Base-by-base conservation (phyloP, 2,113 vertebrate genomes). In the Falcunculus frontatus region DNA sequence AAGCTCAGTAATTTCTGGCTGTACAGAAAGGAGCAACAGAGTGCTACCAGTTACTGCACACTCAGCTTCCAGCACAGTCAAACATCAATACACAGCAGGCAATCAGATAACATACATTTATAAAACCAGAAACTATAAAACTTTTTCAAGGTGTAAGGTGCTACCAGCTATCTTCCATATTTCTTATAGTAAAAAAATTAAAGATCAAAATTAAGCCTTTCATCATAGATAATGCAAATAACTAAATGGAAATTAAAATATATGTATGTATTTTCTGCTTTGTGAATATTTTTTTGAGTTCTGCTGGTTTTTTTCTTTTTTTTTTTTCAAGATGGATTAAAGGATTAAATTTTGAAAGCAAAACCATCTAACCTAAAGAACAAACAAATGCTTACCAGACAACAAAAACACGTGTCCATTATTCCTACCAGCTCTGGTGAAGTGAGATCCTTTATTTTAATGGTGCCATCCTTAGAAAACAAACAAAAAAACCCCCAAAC, bases 361-460 rank as follows among this genome's bases (percentile, higher is more conserved):
- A 91, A 29, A 44, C 6, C 47, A 80, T n/a, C 14, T 26, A 85
- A 67, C 11, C 4, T 67, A 84, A 95, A 94, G 56, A 76, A 47
- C 9, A 73, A 20, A 70, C 37, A 94, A 91, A 94, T 64, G 93
- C 98, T 98, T 97, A 99, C 99, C 99, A 99, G 98, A 97, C 99
- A 99, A 97, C 99, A 99, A 97, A 99, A 99, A 97, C 99, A 99
- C 0, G 99, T 99, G 97, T 99, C 99, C 97, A 99, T 99, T 97
- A 99, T 99, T 30, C 99, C 99, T 76, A 99, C 98, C 37, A 99
- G 98, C 93, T 99, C 99, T 60, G 99, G 99, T 70, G 99, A 98
- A 89, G 98, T 99, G 53, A 99, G 98, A 86, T 99, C 99, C 97
- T 99, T 99, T 96, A 99, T 99, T 98, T 99, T 98, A 97, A 99